Conservation (phyloP, 2,888 invertebrate genomes). For the Amphipyra tragopoginis region DNA sequence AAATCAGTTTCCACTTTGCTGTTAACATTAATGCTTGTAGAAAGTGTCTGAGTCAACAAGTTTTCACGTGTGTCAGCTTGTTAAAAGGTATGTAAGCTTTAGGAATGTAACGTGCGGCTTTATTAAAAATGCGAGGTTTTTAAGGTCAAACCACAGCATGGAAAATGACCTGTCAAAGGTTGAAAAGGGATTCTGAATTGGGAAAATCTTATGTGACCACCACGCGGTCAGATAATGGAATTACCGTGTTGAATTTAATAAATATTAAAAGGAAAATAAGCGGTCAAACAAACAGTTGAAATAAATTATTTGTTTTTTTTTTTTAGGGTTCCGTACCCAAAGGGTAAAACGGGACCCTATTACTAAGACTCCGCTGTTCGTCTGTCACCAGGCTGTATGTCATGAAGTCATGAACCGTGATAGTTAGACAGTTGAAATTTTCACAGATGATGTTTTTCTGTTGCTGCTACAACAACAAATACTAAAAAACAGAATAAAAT, state of each 20-base stretch:
- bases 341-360: no score
- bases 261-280: conserved; percentile 3
- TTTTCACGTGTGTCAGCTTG: conserved; percentile 1
- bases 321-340: no score
- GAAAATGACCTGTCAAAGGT: conserved; percentile 27
- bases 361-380: no score
- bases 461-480: no score
- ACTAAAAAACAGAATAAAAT: no score
- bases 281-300: background rate
- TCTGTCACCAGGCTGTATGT: no score
- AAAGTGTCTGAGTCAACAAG: conserved; percentile 24
- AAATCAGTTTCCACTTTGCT: conserved; percentile 33
- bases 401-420: no score
- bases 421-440: no score
- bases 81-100: no score
- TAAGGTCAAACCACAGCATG: conserved; percentile 33
- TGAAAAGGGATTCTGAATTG: conserved; percentile 40
- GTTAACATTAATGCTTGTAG: conserved; percentile 10
- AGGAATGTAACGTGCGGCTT: no score
- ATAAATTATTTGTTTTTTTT: background rate
- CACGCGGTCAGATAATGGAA: conserved; percentile 45
- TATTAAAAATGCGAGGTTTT: conserved; percentile 42
- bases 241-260: conserved; percentile 41
- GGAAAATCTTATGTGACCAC: conserved; percentile 23
- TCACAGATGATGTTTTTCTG: no score